phyloP scores from a whole-genome alignment of 2,113 vertebrate species.

The Perognathus longimembris region DNA sequence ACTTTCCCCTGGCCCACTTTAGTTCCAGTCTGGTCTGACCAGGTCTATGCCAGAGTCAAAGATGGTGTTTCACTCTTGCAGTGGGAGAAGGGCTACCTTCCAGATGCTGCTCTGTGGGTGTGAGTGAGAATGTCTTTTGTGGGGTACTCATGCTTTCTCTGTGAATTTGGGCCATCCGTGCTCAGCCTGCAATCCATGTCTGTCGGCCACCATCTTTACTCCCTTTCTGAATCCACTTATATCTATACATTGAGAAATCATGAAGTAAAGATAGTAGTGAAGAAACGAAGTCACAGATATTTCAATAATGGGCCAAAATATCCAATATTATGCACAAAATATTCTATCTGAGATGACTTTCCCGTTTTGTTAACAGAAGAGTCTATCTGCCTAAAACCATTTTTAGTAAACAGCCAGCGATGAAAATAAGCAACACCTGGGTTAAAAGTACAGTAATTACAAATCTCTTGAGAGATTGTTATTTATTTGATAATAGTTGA shows the following conservation, averaged over 20 bases:
- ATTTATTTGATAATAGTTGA: not conserved
- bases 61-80: too few relatives aligned
- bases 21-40: too few relatives aligned
- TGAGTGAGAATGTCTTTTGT: too few relatives aligned
- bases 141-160: too few relatives aligned
- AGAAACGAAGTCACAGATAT: constrained; percentile 63
- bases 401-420: not conserved
- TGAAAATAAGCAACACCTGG: not conserved
- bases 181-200: too few relatives aligned
- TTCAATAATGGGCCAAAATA: constrained; percentile 71
- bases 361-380: not conserved
- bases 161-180: too few relatives aligned
- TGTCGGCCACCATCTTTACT: constrained; percentile 78
- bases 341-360: not conserved
- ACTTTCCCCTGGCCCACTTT: too few relatives aligned
- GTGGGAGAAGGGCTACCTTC: too few relatives aligned
- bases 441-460: not conserved
- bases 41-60: too few relatives aligned
- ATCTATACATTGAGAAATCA: constrained; percentile 80
- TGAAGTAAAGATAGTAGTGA: constrained; percentile 73
- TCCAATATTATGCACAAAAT: not conserved
- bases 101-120: too few relatives aligned
- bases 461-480: not conserved
- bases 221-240: constrained; percentile 79
- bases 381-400: too few relatives aligned